Evolutionary conservation across 2,888 invertebrate species (phyloP).

Genomic region (Ectropis crepuscularia): DNA sequence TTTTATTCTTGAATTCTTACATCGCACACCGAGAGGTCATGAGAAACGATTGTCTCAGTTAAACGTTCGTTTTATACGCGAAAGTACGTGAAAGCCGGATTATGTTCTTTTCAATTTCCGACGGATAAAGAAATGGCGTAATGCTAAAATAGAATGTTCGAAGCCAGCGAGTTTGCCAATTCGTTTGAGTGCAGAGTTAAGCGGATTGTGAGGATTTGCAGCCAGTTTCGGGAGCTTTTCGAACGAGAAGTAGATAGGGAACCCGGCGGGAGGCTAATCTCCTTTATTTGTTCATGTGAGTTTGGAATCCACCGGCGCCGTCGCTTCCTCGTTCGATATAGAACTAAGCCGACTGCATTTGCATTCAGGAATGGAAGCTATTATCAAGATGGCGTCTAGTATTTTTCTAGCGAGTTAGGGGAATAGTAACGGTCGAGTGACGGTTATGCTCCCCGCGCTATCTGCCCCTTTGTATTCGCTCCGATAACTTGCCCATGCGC

Average conservation of each 20-base stretch:
- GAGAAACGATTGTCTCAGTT: conserved; percentile 61
- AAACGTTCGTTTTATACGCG: conserved; percentile 65
- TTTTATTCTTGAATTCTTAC: conserved; percentile 57
- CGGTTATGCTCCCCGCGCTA: conserved; percentile 84
- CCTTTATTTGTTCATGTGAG: conserved; percentile 62
- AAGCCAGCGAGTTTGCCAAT: conserved; percentile 54
- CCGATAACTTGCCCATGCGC: conserved; percentile 84
- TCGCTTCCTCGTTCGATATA: conserved; percentile 71
- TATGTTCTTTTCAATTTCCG: conserved; percentile 62
- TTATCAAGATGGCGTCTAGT: conserved; percentile 78
- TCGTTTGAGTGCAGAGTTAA: conserved; percentile 63
- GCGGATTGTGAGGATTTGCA: conserved; percentile 65
- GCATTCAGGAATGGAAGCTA: conserved; percentile 60
- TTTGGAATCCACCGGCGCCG: conserved; percentile 50
- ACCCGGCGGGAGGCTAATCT: conserved; percentile 65
- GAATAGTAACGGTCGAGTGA: conserved; percentile 83
- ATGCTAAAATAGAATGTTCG: conserved; percentile 42
- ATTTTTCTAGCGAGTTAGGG: conserved; percentile 82
- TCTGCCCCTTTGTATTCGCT: conserved; percentile 84
- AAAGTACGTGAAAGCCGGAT: conserved; percentile 74
- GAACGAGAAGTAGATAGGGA: conserved; percentile 64
- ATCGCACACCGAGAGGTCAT: conserved; percentile 56
- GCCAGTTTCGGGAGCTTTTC: conserved; percentile 65
- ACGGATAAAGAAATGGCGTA: conserved; percentile 48
- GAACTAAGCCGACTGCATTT: conserved; percentile 57